A percentile compares a stretch with the other conserved stretches of the same genome.
Evolutionary conservation across 2,797 vertebrate genomes (phyloP).

Genomic region (Sebastes vulpes): DNA sequence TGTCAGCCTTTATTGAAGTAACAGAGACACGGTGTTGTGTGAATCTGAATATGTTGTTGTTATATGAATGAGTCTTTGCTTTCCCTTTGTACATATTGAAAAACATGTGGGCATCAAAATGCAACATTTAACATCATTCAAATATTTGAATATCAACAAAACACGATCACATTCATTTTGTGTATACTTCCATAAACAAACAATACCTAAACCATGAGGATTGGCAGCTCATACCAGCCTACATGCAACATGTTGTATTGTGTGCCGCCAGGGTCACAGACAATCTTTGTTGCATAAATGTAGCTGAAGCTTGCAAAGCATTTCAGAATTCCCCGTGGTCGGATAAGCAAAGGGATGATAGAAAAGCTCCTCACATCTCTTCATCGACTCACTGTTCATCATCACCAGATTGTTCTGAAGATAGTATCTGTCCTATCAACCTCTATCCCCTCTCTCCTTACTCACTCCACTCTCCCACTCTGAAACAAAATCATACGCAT

Average conservation of each 20-base stretch:
- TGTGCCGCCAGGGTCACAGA: not conserved
- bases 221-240: not conserved
- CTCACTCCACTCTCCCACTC: constrained; percentile 19
- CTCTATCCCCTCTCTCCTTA: not conserved
- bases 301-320: not conserved
- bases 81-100: not conserved
- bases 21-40: not conserved
- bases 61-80: not conserved
- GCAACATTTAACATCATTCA: not conserved
- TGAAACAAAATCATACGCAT: constrained; percentile 7
- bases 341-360: not conserved
- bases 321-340: not conserved
- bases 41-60: not conserved
- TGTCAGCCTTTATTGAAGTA: not conserved
- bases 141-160: not conserved
- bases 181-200: not conserved
- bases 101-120: not conserved
- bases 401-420: constrained; percentile 21
- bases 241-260: not conserved
- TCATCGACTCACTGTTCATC: constrained; percentile 1
- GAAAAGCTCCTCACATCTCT: not conserved
- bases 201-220: not conserved
- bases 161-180: not conserved
- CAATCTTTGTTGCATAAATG: not conserved
- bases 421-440: constrained; percentile 17